phyloP scores from a whole-genome alignment of 2,113 vertebrate species.

The Tragulus kanchil region DNA sequence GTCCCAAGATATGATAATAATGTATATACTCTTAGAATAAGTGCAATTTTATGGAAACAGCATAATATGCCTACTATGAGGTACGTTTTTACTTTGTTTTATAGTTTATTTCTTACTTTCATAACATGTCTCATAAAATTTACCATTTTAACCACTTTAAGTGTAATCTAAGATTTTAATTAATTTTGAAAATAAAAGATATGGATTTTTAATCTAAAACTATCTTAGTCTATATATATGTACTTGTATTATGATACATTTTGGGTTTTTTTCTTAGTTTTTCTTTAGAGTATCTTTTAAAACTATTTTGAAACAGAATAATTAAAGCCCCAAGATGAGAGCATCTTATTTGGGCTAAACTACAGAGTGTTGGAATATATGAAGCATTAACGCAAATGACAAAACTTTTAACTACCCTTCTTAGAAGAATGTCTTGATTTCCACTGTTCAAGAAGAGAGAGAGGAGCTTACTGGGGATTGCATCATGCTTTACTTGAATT shows the following conservation, averaged over 20 bases:
- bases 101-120: constrained; percentile 5
- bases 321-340: not conserved
- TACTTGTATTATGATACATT: not conserved
- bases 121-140: not conserved
- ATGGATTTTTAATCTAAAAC: not conserved
- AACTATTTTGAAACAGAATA: not conserved
- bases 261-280: constrained; percentile 5
- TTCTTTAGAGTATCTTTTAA: not conserved
- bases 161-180: not conserved
- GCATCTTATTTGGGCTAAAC: not conserved
- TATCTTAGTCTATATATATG: not conserved
- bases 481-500: constrained; percentile 50
- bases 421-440: not conserved
- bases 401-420: not conserved
- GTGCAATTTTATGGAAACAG: not conserved
- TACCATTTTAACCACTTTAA: not conserved
- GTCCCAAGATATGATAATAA: not conserved
- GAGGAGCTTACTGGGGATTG: constrained; percentile 22
- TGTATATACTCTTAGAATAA: not conserved
- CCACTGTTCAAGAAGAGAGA: not conserved
- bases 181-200: not conserved
- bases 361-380: not conserved
- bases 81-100: not conserved
- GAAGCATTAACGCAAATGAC: not conserved
- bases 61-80: not conserved